These are phyloP conservation scores for Campaea margaritaria DNA, from an alignment of 2,888 invertebrate genomes.

Conservation along the genomic window DNA sequence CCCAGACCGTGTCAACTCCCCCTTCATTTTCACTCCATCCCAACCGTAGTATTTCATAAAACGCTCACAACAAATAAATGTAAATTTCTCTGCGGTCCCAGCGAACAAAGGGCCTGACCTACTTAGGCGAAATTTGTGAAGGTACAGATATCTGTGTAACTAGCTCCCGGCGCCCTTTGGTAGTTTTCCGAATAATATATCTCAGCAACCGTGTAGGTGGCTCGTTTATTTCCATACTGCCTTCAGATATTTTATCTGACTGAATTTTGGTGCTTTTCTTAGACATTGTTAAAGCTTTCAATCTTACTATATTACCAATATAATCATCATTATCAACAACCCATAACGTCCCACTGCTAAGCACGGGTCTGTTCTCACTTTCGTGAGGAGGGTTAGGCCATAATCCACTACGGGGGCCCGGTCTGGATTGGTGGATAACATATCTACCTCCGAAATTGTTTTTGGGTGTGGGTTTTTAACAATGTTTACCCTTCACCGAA, in stretches of 20 bases:
- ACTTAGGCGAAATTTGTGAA: conserved; percentile 32
- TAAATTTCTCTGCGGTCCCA: conserved; percentile 39
- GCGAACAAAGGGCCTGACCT: conserved; percentile 32
- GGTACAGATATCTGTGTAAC: conserved; percentile 22
- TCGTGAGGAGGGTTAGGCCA: no score
- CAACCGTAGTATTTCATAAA: conserved; percentile 38
- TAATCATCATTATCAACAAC: no score
- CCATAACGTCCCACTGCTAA: no score
- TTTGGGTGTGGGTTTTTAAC: no score
- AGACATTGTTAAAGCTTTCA: no score
- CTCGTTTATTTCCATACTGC: conserved; percentile 1
- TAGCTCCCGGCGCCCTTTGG: conserved; percentile 12
- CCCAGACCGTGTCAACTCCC: conserved; percentile 8
- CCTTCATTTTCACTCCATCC: conserved; percentile 24
- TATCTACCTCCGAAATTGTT: no score
- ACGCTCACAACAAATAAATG: conserved; percentile 42
- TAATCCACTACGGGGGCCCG: no score
- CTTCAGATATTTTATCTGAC: neutral
- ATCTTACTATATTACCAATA: no score
- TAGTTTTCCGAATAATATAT: conserved; percentile 11
- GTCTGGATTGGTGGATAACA: no score
- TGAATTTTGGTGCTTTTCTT: neutral
- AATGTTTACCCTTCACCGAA: no score
- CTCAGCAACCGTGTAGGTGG: conserved; percentile 4
- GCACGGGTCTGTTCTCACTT: no score